These are phyloP conservation scores for Corvus cornix DNA, from an alignment of 2,113 vertebrate genomes.

Conservation along the genomic window DNA sequence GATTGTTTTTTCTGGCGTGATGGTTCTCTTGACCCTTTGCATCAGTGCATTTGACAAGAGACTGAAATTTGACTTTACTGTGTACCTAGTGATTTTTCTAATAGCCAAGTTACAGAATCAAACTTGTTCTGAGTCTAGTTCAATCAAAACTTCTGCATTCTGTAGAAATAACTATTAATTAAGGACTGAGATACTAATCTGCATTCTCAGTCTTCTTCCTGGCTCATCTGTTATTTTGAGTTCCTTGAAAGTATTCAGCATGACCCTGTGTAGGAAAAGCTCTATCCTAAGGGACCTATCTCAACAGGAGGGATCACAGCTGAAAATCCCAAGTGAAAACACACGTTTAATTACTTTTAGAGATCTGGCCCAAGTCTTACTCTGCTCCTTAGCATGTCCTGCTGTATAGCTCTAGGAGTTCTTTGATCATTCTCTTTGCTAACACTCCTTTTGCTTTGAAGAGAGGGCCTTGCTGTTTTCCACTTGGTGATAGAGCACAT, in stretches of 20 bases:
- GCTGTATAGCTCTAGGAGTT: neutral
- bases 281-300: neutral
- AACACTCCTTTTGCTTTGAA: neutral
- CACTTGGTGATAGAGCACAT: neutral
- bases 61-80: neutral
- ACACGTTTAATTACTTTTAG: neutral
- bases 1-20: neutral
- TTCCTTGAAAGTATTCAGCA: neutral
- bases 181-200: neutral
- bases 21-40: neutral
- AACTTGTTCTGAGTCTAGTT: neutral
- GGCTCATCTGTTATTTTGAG: neutral
- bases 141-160: neutral
- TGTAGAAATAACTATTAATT: neutral
- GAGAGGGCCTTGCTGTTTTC: neutral
- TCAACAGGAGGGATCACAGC: neutral
- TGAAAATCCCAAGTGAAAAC: neutral
- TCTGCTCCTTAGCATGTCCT: neutral
- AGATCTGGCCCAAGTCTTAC: neutral
- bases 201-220: neutral
- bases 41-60: neutral
- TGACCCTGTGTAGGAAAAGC: neutral
- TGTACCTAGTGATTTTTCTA: neutral
- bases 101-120: neutral
- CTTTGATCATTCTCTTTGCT: constrained; percentile 10